phyloP scores from a whole-genome alignment of 2,888 invertebrate genomes.

The Yponomeuta evonymella region DNA sequence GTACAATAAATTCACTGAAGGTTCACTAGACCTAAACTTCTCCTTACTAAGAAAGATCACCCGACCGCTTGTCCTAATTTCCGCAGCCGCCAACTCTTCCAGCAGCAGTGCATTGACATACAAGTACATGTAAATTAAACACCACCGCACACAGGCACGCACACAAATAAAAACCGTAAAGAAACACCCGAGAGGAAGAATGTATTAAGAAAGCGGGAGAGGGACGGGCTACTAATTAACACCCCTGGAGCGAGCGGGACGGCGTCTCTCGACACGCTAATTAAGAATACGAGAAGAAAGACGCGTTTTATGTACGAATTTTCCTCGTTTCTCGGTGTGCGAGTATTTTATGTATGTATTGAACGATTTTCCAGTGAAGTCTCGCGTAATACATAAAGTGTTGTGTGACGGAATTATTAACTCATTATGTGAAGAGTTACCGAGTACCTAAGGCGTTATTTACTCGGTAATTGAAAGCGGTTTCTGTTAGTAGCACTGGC shows the following conservation, averaged over 20 bases:
- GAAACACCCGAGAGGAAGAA: conserved; percentile 76
- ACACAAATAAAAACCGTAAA: conserved; percentile 75
- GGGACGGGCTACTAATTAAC: conserved; percentile 71
- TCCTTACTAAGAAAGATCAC: not conserved
- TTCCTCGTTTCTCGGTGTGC: conserved; percentile 39
- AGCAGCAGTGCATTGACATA: conserved; percentile 63
- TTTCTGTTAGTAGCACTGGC: conserved; percentile 52
- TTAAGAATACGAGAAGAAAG: conserved; percentile 83
- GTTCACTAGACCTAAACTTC: not conserved
- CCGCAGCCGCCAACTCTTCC: conserved; percentile 25
- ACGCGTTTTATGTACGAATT: conserved; percentile 74
- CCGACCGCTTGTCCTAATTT: not conserved
- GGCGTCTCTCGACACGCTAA: conserved; percentile 74
- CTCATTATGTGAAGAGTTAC: conserved; percentile 74
- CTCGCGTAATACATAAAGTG: conserved; percentile 47
- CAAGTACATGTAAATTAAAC: conserved; percentile 76
- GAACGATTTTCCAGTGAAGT: conserved; percentile 51
- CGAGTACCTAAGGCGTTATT: conserved; percentile 64
- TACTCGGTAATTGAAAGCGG: conserved; percentile 73
- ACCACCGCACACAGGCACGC: conserved; percentile 74
- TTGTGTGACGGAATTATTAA: conserved; percentile 56
- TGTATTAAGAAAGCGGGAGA: conserved; percentile 76
- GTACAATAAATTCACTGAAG: not conserved
- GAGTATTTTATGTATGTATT: conserved; percentile 39
- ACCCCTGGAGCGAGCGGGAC: conserved; percentile 59